Evolutionary conservation across 1,140 invertebrate genomes (phyloP).

Genomic region (Glossosoma conforme): DNA sequence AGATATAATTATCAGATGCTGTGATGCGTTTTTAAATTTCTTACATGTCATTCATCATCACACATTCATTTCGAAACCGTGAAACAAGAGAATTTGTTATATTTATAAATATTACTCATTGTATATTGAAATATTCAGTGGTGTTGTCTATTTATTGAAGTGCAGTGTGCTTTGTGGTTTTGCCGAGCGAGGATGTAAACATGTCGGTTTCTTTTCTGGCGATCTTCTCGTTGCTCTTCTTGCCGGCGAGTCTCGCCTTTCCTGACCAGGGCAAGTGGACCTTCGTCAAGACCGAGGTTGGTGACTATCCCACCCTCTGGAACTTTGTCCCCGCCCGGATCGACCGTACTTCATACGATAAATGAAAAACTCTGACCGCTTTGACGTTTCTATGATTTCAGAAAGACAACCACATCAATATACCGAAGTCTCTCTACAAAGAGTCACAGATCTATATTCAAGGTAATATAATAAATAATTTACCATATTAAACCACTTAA

Average conservation of each 20-base stretch:
- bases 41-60: too few species aligned
- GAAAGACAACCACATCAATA: conserved; percentile 30
- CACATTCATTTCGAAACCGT: too few species aligned
- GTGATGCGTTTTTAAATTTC: too few species aligned
- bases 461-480: conserved; percentile 35
- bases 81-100: too few species aligned
- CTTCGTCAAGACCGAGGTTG: conserved; percentile 35
- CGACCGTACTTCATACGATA: neutral
- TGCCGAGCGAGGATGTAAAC: conserved; percentile 21
- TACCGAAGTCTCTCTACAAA: conserved; percentile 42
- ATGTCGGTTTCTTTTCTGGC: conserved; percentile 13
- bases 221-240: conserved; percentile 18
- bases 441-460: conserved; percentile 40
- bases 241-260: conserved; percentile 18
- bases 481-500: too few species aligned
- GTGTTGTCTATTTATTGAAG: too few species aligned
- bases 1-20: too few species aligned
- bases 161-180: too few species aligned
- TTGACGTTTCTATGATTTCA: conserved; percentile 29
- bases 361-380: conserved; percentile 4
- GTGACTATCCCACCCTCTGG: conserved; percentile 1
- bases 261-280: conserved; percentile 44
- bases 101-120: too few species aligned
- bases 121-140: too few species aligned
- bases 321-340: neutral